A percentile compares a stretch with the other conserved stretches of the same genome.
These are phyloP conservation scores for Clarias magur DNA, from an alignment of 2,113 vertebrate species.

Conservation along the genomic window DNA sequence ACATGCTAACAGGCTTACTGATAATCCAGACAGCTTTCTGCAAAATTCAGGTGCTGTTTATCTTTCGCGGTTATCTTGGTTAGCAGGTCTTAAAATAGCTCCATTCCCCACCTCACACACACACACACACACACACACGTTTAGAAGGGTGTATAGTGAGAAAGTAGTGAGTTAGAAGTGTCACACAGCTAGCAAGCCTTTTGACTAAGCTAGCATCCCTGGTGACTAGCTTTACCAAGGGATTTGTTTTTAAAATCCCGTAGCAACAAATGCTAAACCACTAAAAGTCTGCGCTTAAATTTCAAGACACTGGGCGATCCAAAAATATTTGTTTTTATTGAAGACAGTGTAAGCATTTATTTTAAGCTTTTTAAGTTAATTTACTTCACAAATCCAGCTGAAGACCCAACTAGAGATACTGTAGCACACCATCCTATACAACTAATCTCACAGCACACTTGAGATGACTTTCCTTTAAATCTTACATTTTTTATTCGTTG, in stretches of 20 bases:
- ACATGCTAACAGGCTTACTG: neutral
- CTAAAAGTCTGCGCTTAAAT: neutral
- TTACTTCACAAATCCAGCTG: no score
- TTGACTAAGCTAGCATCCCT: constrained; percentile 57
- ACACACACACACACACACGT: constrained; percentile 27
- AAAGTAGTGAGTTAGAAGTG: constrained; percentile 54
- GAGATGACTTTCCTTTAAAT: no score
- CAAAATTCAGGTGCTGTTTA: constrained; percentile 66
- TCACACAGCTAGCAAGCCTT: constrained; percentile 61
- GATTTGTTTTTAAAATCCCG: neutral
- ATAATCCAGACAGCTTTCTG: constrained; percentile 38
- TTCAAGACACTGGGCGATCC: neutral
- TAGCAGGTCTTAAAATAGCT: constrained; percentile 60
- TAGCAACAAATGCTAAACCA: neutral
- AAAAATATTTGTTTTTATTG: neutral
- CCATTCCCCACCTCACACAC: constrained; percentile 52
- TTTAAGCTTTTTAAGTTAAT: no score
- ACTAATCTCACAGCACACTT: neutral
- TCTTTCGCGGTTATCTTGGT: constrained; percentile 67
- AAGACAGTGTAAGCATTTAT: no score
- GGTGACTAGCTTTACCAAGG: constrained; percentile 38
- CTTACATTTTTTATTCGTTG: neutral
- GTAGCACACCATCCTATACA: neutral
- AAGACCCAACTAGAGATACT: no score
- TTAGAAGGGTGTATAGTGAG: constrained; percentile 58